Evolutionary conservation across 1,140 invertebrate genomes (phyloP), one percentile per base, ranked within the genome.

Genomic region (Patella vulgata): DNA sequence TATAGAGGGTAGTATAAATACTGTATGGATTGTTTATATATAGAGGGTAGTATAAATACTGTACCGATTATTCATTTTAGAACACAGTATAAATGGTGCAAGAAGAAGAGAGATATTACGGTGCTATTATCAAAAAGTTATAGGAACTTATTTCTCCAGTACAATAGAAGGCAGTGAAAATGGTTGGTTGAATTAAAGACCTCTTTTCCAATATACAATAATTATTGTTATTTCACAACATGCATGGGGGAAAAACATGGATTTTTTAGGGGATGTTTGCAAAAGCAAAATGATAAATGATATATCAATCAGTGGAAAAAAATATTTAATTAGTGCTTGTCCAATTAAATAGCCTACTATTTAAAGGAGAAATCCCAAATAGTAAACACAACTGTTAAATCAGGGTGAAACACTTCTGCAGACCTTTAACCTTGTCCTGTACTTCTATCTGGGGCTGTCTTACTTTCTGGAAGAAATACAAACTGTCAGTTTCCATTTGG

Each of bases 121-220:
- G 27, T 75, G 75, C 8, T 82, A 77, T 57, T 82, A 80, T 54
- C 79, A 79, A 50, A 68, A 76, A 58, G 76, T 79, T 42, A 66
- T 79, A 8, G 77, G 78, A 25, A 76, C 73, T 14, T 79, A 73
- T 46, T 74, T 81, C 44, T 54, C 70, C 12, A 71, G 73, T 6
- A 66, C 66, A 1, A 53, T 73, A 17, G 70, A 75, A 54, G 72
- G 68, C 21, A 74, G 70, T 66, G 68, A 68, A 17, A 67, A 54
- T 59, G 70, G 77, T 77, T 14, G 21, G 51, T 31, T 19, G 12
- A 6, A 30, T 14, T 6, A n/a, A 17, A 21, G 6, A 21, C 19
- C 5, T 11, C n/a, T 30, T 52, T 17, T 9, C 31, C 1, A 27
- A 33, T 28, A 28, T 9, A 0, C 17, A 40, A 36, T 12, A n/a